Evolutionary conservation across 2,888 invertebrate species (phyloP).

Genomic region (Zygogramma bicolorata): DNA sequence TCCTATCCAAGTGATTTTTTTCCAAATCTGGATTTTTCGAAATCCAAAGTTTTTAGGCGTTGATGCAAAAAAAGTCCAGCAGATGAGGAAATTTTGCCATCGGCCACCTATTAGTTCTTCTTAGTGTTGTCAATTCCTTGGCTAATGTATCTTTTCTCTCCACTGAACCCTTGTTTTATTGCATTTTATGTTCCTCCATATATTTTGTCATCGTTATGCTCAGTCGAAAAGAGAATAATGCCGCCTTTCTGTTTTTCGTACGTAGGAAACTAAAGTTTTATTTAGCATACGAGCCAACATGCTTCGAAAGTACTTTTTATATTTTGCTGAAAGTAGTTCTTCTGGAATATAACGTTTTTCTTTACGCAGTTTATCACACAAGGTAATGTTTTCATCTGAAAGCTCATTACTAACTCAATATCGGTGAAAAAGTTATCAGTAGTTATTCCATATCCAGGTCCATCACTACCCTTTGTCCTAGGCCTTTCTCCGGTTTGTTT

Average conservation of each 20-base stretch:
- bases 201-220: slow-evolving; percentile 34
- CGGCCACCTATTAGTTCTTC: slow-evolving; percentile 45
- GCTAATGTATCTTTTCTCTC: slow-evolving; percentile 44
- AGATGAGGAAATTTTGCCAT: slow-evolving; percentile 45
- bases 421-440: slow-evolving; percentile 7
- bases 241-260: slow-evolving; percentile 29
- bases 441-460: slow-evolving; percentile 26
- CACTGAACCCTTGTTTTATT: slow-evolving; percentile 46
- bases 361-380: slow-evolving; percentile 35
- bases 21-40: slow-evolving; percentile 30
- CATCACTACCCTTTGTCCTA: slow-evolving; percentile 24
- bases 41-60: slow-evolving; percentile 35
- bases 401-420: slow-evolving; percentile 27
- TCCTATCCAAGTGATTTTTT: slow-evolving; percentile 29
- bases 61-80: slow-evolving; percentile 40
- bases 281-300: slow-evolving; percentile 42
- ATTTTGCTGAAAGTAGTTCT: slow-evolving; percentile 30
- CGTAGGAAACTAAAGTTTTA: slow-evolving; percentile 38
- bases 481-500: slow-evolving; percentile 26
- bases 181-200: slow-evolving; percentile 39
- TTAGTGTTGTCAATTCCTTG: slow-evolving; percentile 35
- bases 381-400: slow-evolving; percentile 19
- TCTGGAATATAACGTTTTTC: slow-evolving; percentile 37
- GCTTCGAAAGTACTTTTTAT: slow-evolving; percentile 29
- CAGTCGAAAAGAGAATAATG: slow-evolving; percentile 33